Evolutionary conservation across 2,888 invertebrate genomes (phyloP), one percentile per base, ranked within the genome.

Genomic region (Rotaria macrura): DNA sequence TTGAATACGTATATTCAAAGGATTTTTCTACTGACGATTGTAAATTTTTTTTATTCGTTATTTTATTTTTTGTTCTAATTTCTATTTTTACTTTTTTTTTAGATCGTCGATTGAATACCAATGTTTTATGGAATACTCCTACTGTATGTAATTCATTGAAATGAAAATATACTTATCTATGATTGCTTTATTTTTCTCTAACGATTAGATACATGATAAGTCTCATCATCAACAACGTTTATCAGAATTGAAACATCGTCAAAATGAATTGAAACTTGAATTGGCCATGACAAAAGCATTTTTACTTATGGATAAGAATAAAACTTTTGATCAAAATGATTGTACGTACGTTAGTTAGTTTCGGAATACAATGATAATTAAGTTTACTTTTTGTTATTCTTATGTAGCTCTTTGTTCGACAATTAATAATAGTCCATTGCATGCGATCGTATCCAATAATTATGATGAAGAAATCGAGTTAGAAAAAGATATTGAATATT

Each of bases 221-320:
- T 43, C 43, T n/a, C 40, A 79, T n/a, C 79, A 14, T 25, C 79
- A 79, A 43, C 79, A 79, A 40, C 43, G 40, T 12, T 3, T 79
- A 12, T n/a, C 40, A 14, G 17, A 43, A 43, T 43, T 79, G 34
- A 79, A 79, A 79, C 43, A 79, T n/a, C 79, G 79, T 7, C 79
- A 79, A 79, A 43, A 79, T 43, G 79, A 79, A 43, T 12, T 79
- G 9, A 79, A 79, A 79, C 14, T 79, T 2, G 79, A 79, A 79
- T 43, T 79, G n/a, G 79, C 79, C 1, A 79, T 79, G 79, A 79
- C 79, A 79, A 79, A 79, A 43, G 17, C 79, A 43, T 79, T 79
- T 43, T 79, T 43, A 40, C 14, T 43, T 0, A 79, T 43, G 25
- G 79, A 79, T 79, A 79, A 79, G 25, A 79, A 10, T 43, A 38